Evolutionary conservation across 2,888 invertebrate species (phyloP), one percentile per base, ranked within the genome.

Genomic region (Parnassius mnemosyne): DNA sequence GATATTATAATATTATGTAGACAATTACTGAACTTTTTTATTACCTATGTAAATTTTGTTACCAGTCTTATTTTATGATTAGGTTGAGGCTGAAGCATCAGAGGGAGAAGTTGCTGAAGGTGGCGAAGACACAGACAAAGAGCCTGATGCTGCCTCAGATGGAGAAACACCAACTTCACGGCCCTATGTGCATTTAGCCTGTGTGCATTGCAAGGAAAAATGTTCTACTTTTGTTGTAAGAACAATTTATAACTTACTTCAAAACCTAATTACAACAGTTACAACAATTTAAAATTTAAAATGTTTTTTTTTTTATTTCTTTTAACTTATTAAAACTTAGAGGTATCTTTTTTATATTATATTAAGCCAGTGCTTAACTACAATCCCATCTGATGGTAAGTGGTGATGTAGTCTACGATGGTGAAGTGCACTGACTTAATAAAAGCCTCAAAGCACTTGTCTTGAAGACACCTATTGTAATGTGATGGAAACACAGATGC

Each of bases 131-230:
- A 92, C 93, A 0, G 92, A 93, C 68, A 93, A 93, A 70, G 93
- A 93, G 62, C 90, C 91, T 10, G 93, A 92, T 68, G 87, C 83
- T 1, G 85, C 89, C 43, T 92, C 92, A 1, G 92, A 92, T 61
- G 84, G 78, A 2, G 73, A 76, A 57, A 60, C 80, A 9, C 89
- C 72, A 93, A 93, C 79, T 92, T 95, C 73, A 54, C 69, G 79
- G 56, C 80, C 92, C 44, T 96, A 94, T 77, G 95, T 96, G 63
- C 95, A 95, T 70, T 88, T 97, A 52, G 89, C 92, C 44, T 97
- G 97, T 76, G 95, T 95, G 1, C 96, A 96, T 79, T 97, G 97
- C 81, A 93, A 93, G 69, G 93, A 94, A 73, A 94, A 94, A 76
- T 95, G 94, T 70, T 92, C 94, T 10, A 96, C 95, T 10, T 96